Evolutionary conservation across 2,797 vertebrate genomes (phyloP), one percentile per base, ranked within the genome.

Genomic region (Staurois parvus): DNA sequence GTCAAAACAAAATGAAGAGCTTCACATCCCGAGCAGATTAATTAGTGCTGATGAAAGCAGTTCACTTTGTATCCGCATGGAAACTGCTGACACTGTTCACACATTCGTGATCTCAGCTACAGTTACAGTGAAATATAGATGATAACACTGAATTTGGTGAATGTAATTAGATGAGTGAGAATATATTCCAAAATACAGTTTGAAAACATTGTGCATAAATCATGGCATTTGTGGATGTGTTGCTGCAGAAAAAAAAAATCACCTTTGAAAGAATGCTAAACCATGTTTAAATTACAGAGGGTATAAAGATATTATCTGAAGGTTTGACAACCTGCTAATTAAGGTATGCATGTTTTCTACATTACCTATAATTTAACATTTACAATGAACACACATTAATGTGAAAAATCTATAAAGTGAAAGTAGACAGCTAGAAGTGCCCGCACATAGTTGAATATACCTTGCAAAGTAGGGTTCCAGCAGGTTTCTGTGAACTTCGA

Each of bases 71-170:
- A 76, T 76, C 72, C 26, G 29, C 62, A 76, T 76, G 64, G 42
- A 85, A 85, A 85, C 21, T 76, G 78, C 84, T 85, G 84, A 85
- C 72, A 62, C 32, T 3, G 56, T 48, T 81, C 78, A 81, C 28
- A 81, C 72, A 56, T 69, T 79, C 42, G 52, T 34, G 66, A 56
- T 48, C 12, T 26, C 9, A 9, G 34, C 24, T 79, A 29, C 64
- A 29, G 64, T 79, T 79, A 69, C 73, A 59, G 66, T 42, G 69
- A 70, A 59, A 68, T 76, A n/a, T 26, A 68, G 62, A 66, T 73
- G 70, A 74, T 62, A 42, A 67, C 52, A 29, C 26, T 34, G n/a
- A 32, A 52, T 48, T 77, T 3, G 28, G 68, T 59, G 29, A 70
- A 77, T 62, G 15, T 29, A 76, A 84, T 84, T 70, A 62, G 67